Percentiles rank a stretch among this genome's conserved stretches.
Conservation (phyloP, 2,888 invertebrate genomes). For the Campoplex nolae region DNA sequence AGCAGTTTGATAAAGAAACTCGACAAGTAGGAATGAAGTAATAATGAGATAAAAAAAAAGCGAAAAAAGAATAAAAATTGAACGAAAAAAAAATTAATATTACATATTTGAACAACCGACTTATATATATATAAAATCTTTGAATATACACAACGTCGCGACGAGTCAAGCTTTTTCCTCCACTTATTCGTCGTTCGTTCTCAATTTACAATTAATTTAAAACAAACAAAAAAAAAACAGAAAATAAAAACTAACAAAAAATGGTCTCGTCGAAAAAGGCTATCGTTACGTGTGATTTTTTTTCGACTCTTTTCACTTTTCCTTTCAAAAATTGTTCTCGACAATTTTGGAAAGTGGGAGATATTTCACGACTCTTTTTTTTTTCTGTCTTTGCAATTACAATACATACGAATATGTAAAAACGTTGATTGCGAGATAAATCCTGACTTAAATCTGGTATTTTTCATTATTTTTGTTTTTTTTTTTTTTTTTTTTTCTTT, state of each 20-base stretch:
- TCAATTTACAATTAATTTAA: background rate
- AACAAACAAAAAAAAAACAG: background rate
- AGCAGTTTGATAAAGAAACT: slow-evolving; percentile 15
- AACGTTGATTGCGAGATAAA: slow-evolving; percentile 64
- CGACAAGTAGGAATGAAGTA: slow-evolving; percentile 70
- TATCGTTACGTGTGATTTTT: slow-evolving; percentile 17
- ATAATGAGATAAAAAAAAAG: slow-evolving; percentile 75
- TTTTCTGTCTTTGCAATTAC: slow-evolving; percentile 47
- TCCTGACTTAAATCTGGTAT: slow-evolving; percentile 22
- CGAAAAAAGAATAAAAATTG: background rate
- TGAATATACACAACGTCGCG: slow-evolving; percentile 77
- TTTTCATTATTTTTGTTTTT: slow-evolving; percentile 1
- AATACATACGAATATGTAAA: slow-evolving; percentile 65
- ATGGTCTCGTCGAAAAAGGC: slow-evolving; percentile 55
- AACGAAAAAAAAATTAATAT: slow-evolving; percentile 74
- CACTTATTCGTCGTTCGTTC: background rate
- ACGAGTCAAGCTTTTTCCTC: slow-evolving; percentile 39
- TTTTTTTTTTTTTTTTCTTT: background rate
- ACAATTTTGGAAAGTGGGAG: slow-evolving; percentile 78
- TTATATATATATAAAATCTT: slow-evolving; percentile 79
- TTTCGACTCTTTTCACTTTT: slow-evolving; percentile 72
- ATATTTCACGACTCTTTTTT: slow-evolving; percentile 1
- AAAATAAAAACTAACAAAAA: slow-evolving; percentile 50
- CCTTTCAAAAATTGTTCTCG: slow-evolving; percentile 74
- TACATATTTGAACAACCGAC: slow-evolving; percentile 78